A percentile compares a stretch with the other conserved stretches of the same genome.
These are phyloP conservation scores for Brachionus manjavacas DNA, from an alignment of 1,140 invertebrate species.

Conservation along the genomic window DNA sequence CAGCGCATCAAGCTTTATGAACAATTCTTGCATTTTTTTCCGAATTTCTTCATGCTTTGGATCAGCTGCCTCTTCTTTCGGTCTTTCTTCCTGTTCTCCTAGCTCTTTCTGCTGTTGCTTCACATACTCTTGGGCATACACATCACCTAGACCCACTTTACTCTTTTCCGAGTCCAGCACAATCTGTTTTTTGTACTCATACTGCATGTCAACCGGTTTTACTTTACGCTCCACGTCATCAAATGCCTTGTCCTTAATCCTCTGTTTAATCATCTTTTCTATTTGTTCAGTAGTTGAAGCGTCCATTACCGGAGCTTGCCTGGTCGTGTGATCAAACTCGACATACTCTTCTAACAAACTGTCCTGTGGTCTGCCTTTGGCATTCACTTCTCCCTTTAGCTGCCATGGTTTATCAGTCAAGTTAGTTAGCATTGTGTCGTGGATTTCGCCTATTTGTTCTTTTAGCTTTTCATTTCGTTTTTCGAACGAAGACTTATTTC, in stretches of 20 bases:
- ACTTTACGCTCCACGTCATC: slow-evolving; percentile 88
- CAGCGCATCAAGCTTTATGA: slow-evolving; percentile 81
- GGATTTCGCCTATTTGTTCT: slow-evolving; percentile 68
- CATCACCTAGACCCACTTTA: slow-evolving; percentile 83
- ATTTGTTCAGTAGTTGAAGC: slow-evolving; percentile 77
- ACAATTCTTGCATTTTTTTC: slow-evolving; percentile 70
- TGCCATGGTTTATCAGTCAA: slow-evolving; percentile 83
- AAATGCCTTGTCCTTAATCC: slow-evolving; percentile 85
- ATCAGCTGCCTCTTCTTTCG: slow-evolving; percentile 63
- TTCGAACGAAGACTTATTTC: slow-evolving; percentile 16
- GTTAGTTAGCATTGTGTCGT: slow-evolving; percentile 63
- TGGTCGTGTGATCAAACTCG: slow-evolving; percentile 76
- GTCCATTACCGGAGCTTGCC: slow-evolving; percentile 78
- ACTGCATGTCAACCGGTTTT: slow-evolving; percentile 74
- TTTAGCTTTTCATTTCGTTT: not conserved
- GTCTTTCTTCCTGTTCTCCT: slow-evolving; percentile 48
- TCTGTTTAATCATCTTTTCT: slow-evolving; percentile 81
- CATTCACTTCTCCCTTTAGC: slow-evolving; percentile 79
- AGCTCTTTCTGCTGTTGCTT: slow-evolving; percentile 60
- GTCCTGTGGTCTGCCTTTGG: slow-evolving; percentile 74
- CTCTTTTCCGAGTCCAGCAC: slow-evolving; percentile 90
- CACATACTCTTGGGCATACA: slow-evolving; percentile 86
- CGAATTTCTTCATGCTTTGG: slow-evolving; percentile 69
- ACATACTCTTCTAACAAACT: slow-evolving; percentile 83
- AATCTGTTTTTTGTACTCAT: slow-evolving; percentile 82